Evolutionary conservation across 2,113 vertebrate genomes (phyloP).

Genomic region (Glaucidium brasilianum): DNA sequence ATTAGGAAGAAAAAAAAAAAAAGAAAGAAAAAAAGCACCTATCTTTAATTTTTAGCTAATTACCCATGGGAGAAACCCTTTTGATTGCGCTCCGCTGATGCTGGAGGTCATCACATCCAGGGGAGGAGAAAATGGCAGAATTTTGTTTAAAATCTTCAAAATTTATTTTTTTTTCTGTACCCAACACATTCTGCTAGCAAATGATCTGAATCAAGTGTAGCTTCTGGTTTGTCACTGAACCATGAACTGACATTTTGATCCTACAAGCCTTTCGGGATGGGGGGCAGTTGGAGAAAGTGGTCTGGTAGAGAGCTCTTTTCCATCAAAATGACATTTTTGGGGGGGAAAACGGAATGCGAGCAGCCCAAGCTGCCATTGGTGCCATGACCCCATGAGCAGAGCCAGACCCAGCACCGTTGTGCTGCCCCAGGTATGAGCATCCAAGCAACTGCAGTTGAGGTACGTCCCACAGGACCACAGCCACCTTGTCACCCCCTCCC

Average conservation of each 20-base stretch:
- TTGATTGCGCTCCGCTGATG: too few species aligned
- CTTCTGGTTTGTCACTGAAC: not conserved
- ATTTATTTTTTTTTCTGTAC: too few species aligned
- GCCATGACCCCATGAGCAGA: fast-evolving
- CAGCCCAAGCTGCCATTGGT: not conserved
- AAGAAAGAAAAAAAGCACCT: fast-evolving
- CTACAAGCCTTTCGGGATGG: not conserved
- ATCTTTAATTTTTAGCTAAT: not conserved
- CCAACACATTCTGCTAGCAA: not conserved
- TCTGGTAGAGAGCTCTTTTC: not conserved
- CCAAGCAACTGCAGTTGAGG: not conserved
- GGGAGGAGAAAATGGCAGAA: not conserved
- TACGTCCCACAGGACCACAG: fast-evolving
- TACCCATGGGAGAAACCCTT: not conserved
- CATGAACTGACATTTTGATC: not conserved
- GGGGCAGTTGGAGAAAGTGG: not conserved
- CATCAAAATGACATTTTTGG: not conserved
- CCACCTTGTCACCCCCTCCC: not conserved
- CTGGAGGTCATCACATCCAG: not conserved
- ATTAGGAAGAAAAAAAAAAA: not conserved
- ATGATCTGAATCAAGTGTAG: not conserved
- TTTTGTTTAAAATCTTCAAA: not conserved
- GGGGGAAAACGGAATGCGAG: fast-evolving
- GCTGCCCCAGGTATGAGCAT: fast-evolving
- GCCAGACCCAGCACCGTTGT: fast-evolving